These are phyloP conservation scores for Thalpophila matura DNA, from an alignment of 2,888 invertebrate species.

Conservation along the genomic window DNA sequence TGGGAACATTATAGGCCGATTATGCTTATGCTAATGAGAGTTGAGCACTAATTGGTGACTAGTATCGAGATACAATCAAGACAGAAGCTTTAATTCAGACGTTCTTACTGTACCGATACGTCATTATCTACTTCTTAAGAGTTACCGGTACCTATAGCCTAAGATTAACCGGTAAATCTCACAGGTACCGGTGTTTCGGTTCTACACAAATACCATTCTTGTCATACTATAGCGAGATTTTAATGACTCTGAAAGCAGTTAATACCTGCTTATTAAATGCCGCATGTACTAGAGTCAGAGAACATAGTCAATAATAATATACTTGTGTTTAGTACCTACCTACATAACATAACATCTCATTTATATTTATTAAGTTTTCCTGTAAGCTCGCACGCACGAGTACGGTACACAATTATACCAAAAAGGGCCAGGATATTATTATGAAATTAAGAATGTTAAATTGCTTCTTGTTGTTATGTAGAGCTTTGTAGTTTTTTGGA, in stretches of 20 bases:
- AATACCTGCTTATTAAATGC: constrained; percentile 46
- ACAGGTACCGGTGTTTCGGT: constrained; percentile 31
- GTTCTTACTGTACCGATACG: constrained; percentile 12
- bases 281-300: constrained; percentile 14
- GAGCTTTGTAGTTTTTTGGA: not conserved
- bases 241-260: constrained; percentile 51
- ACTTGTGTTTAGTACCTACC: not conserved
- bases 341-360: not conserved
- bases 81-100: constrained; percentile 11
- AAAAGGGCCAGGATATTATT: no score
- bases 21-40: no score
- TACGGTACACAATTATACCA: no score
- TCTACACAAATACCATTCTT: constrained; percentile 41
- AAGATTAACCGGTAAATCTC: constrained; percentile 33
- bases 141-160: constrained; percentile 18
- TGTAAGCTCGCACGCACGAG: constrained; percentile 21
- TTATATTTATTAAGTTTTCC: constrained; percentile 23
- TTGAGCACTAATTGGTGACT: no score
- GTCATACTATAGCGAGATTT: constrained; percentile 39
- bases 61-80: no score
- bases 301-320: constrained; percentile 38
- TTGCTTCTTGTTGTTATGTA: constrained; percentile 9
- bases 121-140: constrained; percentile 15
- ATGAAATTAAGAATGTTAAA: no score
- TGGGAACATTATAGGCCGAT: no score